phyloP scores from a whole-genome alignment of 2,113 vertebrate genomes.

The Melanostigma gelatinosum region DNA sequence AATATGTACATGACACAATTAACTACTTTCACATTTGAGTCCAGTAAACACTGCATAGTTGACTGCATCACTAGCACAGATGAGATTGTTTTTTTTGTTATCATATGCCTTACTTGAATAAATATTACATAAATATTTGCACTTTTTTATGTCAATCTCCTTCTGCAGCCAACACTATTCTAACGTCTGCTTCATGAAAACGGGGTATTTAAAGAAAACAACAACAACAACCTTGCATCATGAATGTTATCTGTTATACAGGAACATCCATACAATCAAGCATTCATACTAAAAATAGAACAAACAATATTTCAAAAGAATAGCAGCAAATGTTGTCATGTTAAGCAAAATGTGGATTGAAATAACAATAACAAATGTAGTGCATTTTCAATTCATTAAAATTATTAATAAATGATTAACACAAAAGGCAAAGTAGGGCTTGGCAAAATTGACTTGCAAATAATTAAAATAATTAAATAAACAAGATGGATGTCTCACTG shows the following conservation, averaged over 20 bases:
- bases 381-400: constrained; percentile 53
- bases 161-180: constrained; percentile 22
- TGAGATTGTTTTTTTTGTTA: constrained; percentile 50
- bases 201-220: constrained; percentile 17
- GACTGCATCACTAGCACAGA: constrained; percentile 76
- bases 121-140: constrained; percentile 75
- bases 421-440: constrained; percentile 70
- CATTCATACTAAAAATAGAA: constrained; percentile 28
- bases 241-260: constrained; percentile 5
- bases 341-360: constrained; percentile 49
- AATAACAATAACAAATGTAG: constrained; percentile 43
- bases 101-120: constrained; percentile 73
- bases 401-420: constrained; percentile 38
- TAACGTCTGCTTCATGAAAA: constrained; percentile 17
- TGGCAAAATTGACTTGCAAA: constrained; percentile 50
- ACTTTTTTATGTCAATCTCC: constrained; percentile 44
- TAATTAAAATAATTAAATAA: constrained; percentile 12
- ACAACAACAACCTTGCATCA: constrained; percentile 5
- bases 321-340: constrained; percentile 62
- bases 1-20: constrained; percentile 71
- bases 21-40: constrained; percentile 74
- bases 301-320: constrained; percentile 15
- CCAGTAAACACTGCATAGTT: constrained; percentile 81
- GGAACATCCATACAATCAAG: constrained; percentile 17
- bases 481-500: constrained; percentile 46